phyloP scores from a whole-genome alignment of 2,797 vertebrate species.

The Apogon talboti region DNA sequence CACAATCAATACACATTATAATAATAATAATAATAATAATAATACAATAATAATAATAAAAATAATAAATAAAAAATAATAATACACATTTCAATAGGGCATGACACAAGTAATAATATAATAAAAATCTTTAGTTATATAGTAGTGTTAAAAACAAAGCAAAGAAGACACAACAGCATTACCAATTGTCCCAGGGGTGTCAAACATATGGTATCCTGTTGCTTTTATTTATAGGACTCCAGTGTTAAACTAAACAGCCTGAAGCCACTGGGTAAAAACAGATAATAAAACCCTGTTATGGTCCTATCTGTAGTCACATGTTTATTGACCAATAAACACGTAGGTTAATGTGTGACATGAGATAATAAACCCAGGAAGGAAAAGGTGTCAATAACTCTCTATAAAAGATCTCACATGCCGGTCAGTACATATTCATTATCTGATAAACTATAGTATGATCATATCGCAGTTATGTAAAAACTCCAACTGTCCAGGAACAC shows the following conservation, averaged over 20 bases:
- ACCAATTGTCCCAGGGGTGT: no score
- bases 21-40: no score
- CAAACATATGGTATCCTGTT: neutral
- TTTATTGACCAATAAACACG: neutral
- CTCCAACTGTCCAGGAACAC: constrained; percentile 8
- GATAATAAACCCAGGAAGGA: neutral
- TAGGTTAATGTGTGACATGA: neutral
- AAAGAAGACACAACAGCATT: no score
- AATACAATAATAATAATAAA: no score
- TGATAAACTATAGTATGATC: neutral
- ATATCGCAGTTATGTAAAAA: constrained; percentile 33
- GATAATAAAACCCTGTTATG: neutral
- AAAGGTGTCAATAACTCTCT: neutral
- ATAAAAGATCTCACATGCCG: neutral
- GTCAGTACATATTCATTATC: neutral
- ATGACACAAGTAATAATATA: no score
- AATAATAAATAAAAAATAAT: no score
- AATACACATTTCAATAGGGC: no score
- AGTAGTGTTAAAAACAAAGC: no score
- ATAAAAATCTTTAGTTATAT: no score
- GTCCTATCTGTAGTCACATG: neutral
- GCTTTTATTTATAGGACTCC: constrained; percentile 4
- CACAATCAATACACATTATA: no score
- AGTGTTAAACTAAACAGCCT: constrained; percentile 4
- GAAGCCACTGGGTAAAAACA: neutral